Evolutionary conservation across 1,140 invertebrate genomes (phyloP), one percentile per base, ranked within the genome.

Genomic region (Drosophila nannoptera): DNA sequence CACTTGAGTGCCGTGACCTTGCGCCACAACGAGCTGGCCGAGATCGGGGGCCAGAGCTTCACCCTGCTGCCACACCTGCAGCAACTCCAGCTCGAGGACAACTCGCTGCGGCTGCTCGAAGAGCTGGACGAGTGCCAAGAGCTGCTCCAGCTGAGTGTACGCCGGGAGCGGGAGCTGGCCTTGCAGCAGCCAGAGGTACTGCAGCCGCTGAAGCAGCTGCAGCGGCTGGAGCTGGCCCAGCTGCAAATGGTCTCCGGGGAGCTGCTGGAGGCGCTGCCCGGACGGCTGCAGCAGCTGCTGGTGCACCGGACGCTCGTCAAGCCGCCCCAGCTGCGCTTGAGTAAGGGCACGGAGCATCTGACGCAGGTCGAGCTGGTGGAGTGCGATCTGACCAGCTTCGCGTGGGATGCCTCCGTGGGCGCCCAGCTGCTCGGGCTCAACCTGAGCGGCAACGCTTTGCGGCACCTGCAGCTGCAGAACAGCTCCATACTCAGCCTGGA

Each of bases 401-500:
- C 14, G 0, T 14, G 84, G 33, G 33, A 73, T 38, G 35, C 56
- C 0, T 9, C 0, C 32, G 11, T n/a, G 48, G 38, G 29, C n/a
- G 16, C 9, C 35, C 35, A 6, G 7, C 6, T 75, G 9, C 42
- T 36, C 6, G 48, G 64, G 2, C 58, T 88, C 0, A 83, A 88
- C 54, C 58, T 88, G 6, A 87, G 82, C 35, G 63, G 59, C 9
- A 88, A 88, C 58, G 72, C 65, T 2, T 43, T 88, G 35, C 33
- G n/a, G 0, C 64, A 69, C 0, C 52, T 88, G 0, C 33, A 61
- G 7, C n/a, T 72, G 12, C 22, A 7, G 5, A 61, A 61, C 14
- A 43, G 54, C 14, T 33, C 40, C 7, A 36, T 88, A 5, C 9
- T 45, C 16, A 69, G 11, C 11, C 40, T 88, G 5, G 80, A 88